Conservation (phyloP, 2,113 vertebrate genomes). For the Vombatus ursinus region DNA sequence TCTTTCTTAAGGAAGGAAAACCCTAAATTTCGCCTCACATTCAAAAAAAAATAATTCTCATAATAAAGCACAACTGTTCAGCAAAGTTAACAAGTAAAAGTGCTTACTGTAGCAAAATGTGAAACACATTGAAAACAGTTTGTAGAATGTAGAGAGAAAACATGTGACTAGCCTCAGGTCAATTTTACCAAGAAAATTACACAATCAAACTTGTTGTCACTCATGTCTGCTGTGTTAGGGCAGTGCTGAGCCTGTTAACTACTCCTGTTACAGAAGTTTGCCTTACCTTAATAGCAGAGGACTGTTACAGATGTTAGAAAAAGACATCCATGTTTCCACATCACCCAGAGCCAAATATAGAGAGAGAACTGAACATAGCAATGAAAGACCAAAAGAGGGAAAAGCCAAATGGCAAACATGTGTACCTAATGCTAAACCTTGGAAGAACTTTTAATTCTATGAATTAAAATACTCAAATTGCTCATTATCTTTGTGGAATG, state of each 20-base stretch:
- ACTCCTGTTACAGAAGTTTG: neutral
- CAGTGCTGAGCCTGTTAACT: neutral
- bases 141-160: neutral
- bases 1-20: slow-evolving; percentile 72
- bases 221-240: neutral
- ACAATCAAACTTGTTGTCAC: slow-evolving; percentile 39
- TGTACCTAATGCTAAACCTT: neutral
- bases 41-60: slow-evolving; percentile 35
- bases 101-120: slow-evolving; percentile 34
- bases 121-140: slow-evolving; percentile 20
- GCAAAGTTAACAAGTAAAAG: neutral
- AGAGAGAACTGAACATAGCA: neutral
- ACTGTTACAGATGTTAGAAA: neutral
- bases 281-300: neutral
- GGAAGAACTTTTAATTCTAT: neutral
- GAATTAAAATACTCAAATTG: neutral
- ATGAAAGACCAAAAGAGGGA: neutral
- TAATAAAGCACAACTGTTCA: neutral
- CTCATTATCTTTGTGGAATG: neutral
- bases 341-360: neutral
- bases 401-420: neutral
- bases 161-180: slow-evolving; percentile 28
- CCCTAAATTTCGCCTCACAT: slow-evolving; percentile 41
- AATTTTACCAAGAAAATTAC: slow-evolving; percentile 38
- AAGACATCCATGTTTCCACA: neutral